Evolutionary conservation across 2,797 vertebrate genomes (phyloP), one percentile per base, ranked within the genome.

Genomic region (Myioborus miniatus): DNA sequence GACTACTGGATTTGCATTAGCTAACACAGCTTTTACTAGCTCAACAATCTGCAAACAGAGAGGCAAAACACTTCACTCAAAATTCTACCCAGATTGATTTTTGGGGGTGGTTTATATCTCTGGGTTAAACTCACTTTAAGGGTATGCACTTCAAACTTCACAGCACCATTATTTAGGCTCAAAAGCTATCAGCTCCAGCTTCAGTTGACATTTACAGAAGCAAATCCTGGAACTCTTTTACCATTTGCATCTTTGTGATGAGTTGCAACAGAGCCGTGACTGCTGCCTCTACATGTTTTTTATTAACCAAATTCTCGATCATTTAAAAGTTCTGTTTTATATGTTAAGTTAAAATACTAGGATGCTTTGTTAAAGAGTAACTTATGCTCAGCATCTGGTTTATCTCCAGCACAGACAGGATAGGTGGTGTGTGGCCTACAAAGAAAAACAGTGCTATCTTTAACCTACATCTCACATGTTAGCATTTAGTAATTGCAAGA

Each of bases 401-500:
- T 87, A 76, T 89, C 90, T 90, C 3, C 0, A 87, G 34, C 49
- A 76, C 39, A 79, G 72, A 72, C 2, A 12, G 44, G 32, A 84
- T 2, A 77, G 52, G 36, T 44, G 56, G 22, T 39, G 19, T 32
- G 55, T 63, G 67, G 85, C 63, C 87, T 90, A 94, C 49, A 79
- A 60, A 76, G 67, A 50, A 94, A 96, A 95, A 64, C 60, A 93
- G 16, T 0, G 0, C 90, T 94, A 96, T 95, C 93, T 94, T 90
- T 91, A 96, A 96, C 94, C 87, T 94, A 93, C 71, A 94, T 94
- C 91, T 96, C 27, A 1, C 46, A 60, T 6, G 63, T 62, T 74
- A 90, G 77, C 83, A 75, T 93, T 95, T 89, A 79, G 63, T 53
- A 91, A 93, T 15, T 74, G 80, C 49, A 56, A 76, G 63, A 93